phyloP scores from a whole-genome alignment of 2,113 vertebrate species.

The Lycocorax pyrrhopterus region DNA sequence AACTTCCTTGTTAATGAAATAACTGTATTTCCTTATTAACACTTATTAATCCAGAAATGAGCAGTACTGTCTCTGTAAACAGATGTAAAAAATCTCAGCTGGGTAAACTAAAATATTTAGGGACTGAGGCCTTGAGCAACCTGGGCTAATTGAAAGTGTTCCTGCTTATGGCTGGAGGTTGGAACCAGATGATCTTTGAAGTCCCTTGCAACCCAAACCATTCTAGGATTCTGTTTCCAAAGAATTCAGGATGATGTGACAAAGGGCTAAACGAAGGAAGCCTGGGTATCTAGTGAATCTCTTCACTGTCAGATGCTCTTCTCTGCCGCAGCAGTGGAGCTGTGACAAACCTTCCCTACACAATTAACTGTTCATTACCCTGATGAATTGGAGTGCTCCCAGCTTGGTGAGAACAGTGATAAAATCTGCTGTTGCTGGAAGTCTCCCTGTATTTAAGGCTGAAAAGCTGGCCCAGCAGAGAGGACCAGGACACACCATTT shows the following conservation, averaged over 20 bases:
- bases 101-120: background rate
- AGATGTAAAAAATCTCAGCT: background rate
- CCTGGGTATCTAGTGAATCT: background rate
- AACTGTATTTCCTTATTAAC: background rate
- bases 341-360: background rate
- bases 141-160: background rate
- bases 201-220: background rate
- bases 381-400: background rate
- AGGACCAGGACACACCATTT: background rate
- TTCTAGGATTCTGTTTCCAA: background rate
- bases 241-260: background rate
- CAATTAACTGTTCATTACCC: slow-evolving; percentile 31
- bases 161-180: background rate
- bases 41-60: background rate
- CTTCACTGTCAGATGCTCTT: background rate
- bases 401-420: background rate
- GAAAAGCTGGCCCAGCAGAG: background rate
- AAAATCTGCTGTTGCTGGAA: background rate
- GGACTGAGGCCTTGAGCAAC: background rate
- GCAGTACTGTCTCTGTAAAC: background rate
- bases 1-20: background rate
- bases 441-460: slow-evolving; percentile 43
- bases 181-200: background rate
- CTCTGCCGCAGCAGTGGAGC: background rate
- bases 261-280: background rate